phyloP scores from a whole-genome alignment of 2,113 vertebrate genomes.

The Salvelinus fontinalis region DNA sequence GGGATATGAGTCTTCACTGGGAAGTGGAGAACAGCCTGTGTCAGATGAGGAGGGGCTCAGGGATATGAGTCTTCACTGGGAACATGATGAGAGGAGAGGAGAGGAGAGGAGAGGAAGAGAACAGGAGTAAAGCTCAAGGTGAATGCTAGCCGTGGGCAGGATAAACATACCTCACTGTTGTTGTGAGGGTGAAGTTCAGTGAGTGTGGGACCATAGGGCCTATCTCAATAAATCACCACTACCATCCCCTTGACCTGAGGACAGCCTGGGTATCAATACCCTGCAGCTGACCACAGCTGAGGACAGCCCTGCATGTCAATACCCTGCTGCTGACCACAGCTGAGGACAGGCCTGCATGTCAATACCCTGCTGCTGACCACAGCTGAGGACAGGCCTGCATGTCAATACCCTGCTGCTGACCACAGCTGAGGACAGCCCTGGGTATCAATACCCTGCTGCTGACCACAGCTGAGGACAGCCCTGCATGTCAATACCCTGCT shows the following conservation, averaged over 20 bases:
- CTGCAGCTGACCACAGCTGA: not conserved
- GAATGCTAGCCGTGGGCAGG: not conserved
- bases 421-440: too few species aligned
- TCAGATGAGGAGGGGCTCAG: not conserved
- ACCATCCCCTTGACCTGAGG: not conserved
- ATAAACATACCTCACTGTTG: slow-evolving; percentile 18
- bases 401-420: too few species aligned
- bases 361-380: too few species aligned
- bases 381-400: too few species aligned
- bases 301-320: slow-evolving; percentile 17
- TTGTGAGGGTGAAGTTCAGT: not conserved
- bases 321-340: not conserved
- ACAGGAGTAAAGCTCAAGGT: slow-evolving; percentile 7
- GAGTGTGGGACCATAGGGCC: slow-evolving; percentile 1
- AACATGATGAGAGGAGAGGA: not conserved
- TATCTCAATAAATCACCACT: slow-evolving; percentile 34
- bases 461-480: too few species aligned
- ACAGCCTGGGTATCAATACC: slow-evolving; percentile 5
- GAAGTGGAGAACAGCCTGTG: not conserved
- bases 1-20: not conserved
- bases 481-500: too few species aligned
- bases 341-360: too few species aligned
- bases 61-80: not conserved
- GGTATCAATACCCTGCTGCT: too few species aligned
- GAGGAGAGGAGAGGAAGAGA: not conserved